Base-by-base conservation (phyloP, 1,140 invertebrate genomes). In the Saccostrea echinata region DNA sequence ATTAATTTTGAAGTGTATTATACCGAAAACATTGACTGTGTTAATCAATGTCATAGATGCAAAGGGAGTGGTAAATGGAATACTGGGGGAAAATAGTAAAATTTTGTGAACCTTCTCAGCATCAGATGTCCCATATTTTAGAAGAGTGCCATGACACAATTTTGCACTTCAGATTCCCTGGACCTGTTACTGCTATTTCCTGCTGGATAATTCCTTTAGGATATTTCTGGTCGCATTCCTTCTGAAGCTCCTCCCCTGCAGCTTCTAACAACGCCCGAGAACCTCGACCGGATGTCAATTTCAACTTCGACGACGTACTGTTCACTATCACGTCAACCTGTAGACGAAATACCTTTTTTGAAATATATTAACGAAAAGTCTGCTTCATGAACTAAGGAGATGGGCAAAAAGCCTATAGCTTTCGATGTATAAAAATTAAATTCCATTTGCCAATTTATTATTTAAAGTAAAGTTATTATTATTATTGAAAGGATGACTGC, bases 261-360 rank as follows among this genome's bases (percentile, higher is more conserved):
- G 84, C 87, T 12, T 89, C 82, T 33, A 91, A 76, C 13, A 93
- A 82, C 1, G 91, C 88, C 13, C 80, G 90, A 33, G 93, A 90
- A 18, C 90, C 85, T 52, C 83, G 81, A 1, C 91, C 90, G 52
- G 52, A 85, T 11, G 85, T 87, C n/a, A 93, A 80, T 12, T 90
- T 88, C 33, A 93, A 86, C 18, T 89, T 84, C 13, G 83, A 16
- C 0, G 90, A 76, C 55, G 90, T 81, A 16, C 89, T 89, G 61
- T 91, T 92, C 8, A 93, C 92, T 43, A 93, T 90, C 2, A 92
- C 92, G 88, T 93, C 91, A 52, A 90, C 89, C 93, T 93, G 21
- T 21, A 43, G 9, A 61, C 35, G 30, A 11, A 8, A 21, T n/a
- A 11, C 21, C 18, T 3, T 16, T 24, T n/a, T n/a, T n/a, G n/a